Base-by-base conservation (phyloP, 2,113 vertebrate genomes). In the Gavia stellata region DNA sequence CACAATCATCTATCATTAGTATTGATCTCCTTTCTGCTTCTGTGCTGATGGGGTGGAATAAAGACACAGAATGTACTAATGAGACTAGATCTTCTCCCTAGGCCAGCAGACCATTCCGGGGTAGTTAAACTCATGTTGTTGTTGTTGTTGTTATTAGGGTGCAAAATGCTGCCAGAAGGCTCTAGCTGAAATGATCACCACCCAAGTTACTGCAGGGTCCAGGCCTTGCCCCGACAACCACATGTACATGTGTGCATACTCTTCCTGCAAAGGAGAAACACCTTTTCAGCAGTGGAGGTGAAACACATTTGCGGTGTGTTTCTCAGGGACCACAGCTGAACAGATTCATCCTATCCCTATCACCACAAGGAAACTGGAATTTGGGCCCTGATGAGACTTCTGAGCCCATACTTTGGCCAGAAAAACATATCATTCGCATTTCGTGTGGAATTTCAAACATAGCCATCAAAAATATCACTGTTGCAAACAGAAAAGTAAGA, bases 221-320 rank as follows among this genome's bases (percentile, higher is more conserved):
- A 72, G 34, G 13, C 34, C 29, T 42, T 58, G 21, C 17, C 61
- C 81, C 50, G 50, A 23, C 20, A 59, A n/a, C 23, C 17, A 18
- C 33, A 9, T 0, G 1, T 9, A 55, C 18, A 26, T 2, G 1
- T 3, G 10, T 3, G 2, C 19, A 44, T 8, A 4, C 5, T 61
- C n/a, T 7, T 84, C 28, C 38, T 38, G 38, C 33, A n/a, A 53
- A 77, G 40, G 13, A 65, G 16, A 72, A 59, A 65, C 20, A 59
- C 17, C 3, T 65, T 42, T 70, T 24, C 45, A 72, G 55, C 2
- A 45, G 7, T 9, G 13, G 10, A 56, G n/a, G 9, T 67, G 12
- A 93, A 70, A 2, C 21, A 66, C 21, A 58, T n/a, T 21, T 50
- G 7, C 7, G 2, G 24, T 17, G 14, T 1, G 5, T 72, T 92